Evolutionary conservation across 2,888 invertebrate genomes (phyloP), one percentile per base, ranked within the genome.

Genomic region (Yponomeuta malinellus): DNA sequence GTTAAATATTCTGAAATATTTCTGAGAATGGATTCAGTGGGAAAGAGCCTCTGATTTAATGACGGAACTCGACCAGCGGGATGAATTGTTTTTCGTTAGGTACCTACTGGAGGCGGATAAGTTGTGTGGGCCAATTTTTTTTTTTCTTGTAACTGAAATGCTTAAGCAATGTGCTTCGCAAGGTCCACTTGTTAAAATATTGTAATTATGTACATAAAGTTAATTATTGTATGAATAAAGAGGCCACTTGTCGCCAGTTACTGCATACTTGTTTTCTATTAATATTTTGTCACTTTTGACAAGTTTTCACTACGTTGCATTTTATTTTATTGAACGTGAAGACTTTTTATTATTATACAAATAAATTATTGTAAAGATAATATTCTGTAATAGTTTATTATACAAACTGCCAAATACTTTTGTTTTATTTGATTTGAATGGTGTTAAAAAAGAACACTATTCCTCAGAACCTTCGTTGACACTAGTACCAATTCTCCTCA

Each of bases 301-400:
- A 81, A 79, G 72, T 83, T 82, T 84, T 79, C 76, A 74, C 76
- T 83, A 85, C 83, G 83, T 87, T 88, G 87, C 89, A 89, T 88
- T 90, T 90, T 90, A 88, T 89, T 90, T 86, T 86, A 83, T 87
- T 88, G 87, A 86, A 89, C 85, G 83, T 82, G 69, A 78, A 84
- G 81, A 81, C 81, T 81, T 84, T 86, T 85, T 82, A 83, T 83
- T 83, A 79, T 79, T 89, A 88, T 88, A 89, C 86, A 89, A 89
- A 89, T 75, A 83, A 85, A 87, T 86, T 86, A 87, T 87, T 90
- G 86, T 89, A 87, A 86, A 86, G 83, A 84, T 48, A 71, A 83
- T 87, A 85, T 86, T 84, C 85, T 85, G 83, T 85, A 87, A 85
- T 85, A 89, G 84, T 86, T 84, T 87, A 86, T 86, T 88, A 89